Conservation (phyloP, 2,113 vertebrate species). For the Burhinus bistriatus region DNA sequence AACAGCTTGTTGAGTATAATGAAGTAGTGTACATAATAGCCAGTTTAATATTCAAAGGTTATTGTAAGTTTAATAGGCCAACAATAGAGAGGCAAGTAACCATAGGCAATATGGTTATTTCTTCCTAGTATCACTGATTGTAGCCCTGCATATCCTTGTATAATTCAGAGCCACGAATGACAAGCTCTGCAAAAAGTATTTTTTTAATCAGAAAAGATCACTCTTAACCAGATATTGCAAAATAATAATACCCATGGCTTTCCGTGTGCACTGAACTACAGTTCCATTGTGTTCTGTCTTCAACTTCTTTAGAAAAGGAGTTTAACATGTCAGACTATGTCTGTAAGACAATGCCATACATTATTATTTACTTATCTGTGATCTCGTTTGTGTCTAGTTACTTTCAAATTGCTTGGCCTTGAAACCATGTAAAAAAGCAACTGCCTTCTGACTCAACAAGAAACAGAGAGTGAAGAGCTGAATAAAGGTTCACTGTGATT, state of each 20-base stretch:
- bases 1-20: background rate
- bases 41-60: background rate
- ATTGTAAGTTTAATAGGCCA: background rate
- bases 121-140: background rate
- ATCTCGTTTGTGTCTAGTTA: background rate
- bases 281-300: background rate
- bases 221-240: background rate
- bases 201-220: background rate
- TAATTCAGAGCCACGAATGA: background rate
- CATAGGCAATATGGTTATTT: background rate
- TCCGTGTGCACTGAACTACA: background rate
- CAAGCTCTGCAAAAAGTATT: background rate
- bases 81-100: background rate
- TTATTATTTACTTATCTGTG: slow-evolving; percentile 26
- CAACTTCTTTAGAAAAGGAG: background rate
- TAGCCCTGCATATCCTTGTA: background rate
- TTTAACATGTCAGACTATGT: background rate
- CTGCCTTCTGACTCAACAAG: background rate
- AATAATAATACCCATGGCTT: background rate
- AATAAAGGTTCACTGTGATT: background rate
- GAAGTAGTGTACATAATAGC: background rate
- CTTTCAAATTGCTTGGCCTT: slow-evolving; percentile 8
- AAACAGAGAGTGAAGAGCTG: background rate
- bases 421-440: background rate
- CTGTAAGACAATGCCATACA: background rate